These are phyloP conservation scores for Salvelinus sp. DNA, from an alignment of 2,113 vertebrate genomes.

Conservation along the genomic window DNA sequence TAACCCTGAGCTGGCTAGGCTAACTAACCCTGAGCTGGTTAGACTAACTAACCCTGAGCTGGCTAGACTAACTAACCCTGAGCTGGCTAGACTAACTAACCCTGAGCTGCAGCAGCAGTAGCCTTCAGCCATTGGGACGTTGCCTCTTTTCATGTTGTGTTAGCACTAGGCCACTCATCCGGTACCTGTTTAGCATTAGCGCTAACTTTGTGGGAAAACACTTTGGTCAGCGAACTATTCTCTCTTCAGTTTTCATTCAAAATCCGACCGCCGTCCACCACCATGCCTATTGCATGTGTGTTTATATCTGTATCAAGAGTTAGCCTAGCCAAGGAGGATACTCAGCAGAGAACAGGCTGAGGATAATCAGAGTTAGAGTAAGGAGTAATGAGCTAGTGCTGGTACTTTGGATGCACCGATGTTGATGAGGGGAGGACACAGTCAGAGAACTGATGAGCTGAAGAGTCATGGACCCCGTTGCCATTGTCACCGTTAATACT, in stretches of 20 bases:
- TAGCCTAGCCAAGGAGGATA: neutral
- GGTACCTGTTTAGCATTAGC: constrained; percentile 9
- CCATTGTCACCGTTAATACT: neutral
- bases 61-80: no score
- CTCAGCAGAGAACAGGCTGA: neutral
- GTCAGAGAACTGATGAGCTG: neutral
- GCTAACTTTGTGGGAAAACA: neutral
- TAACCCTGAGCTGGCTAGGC: no score
- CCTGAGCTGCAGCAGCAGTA: neutral
- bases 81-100: no score
- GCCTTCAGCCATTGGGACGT: neutral
- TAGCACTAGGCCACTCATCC: no score
- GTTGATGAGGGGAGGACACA: neutral
- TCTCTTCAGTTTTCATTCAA: neutral
- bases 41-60: no score
- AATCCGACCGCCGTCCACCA: neutral
- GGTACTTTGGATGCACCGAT: neutral
- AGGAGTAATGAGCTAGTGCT: constrained; percentile 2
- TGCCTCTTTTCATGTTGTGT: neutral
- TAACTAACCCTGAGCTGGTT: no score
- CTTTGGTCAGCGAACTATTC: no score
- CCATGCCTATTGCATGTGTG: neutral
- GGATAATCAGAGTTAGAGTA: neutral
- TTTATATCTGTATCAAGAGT: neutral
- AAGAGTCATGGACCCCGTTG: neutral